Base-by-base conservation (phyloP, 30 jellyfish, hydroid and myxozoan genomes). In the Nemopilema nomurai region DNA sequence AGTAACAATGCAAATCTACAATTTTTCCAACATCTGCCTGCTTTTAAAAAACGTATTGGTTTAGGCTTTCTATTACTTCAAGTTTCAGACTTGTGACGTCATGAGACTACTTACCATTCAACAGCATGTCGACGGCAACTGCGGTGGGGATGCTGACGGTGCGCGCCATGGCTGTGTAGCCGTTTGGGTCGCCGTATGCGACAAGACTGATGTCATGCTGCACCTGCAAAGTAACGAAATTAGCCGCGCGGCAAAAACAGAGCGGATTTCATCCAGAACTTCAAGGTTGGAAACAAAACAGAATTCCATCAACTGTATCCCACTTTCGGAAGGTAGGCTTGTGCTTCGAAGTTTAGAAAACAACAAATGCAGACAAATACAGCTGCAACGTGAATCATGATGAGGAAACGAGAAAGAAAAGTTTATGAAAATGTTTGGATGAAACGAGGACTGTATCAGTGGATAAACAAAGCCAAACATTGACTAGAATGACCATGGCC, bases 101-200 rank as follows among this genome's bases (percentile, higher is more conserved):
- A 41, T 3, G 9, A 41, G 57, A 3, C 13, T 16, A 27, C 96
- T 64, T 85, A 94, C 99, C 99, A 62, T 89, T 95, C 28, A 94
- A 80, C 0, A 94, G 57, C 97, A 94, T 89, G 25, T 90, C 89
- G 1, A 95, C 92, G 1, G 99, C 99, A 51, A 94, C 89, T 1
- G 97, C 99, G 4, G 97, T 85, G 17, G 99, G 99, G 29, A 88
- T 71, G 67, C 97, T 80, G 49, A 94, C 99, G 0, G 99, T 89
- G 52, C 92, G 51, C 16, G 99, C 97, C 99, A 94, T 94, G 18
- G 99, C 99, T 21, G 97, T 89, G 80, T 85, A 76, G 18, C 99
- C 99, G 20, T 89, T 81, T 4, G 99, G 99, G 76, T 89, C 92
- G 16, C 99, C 99, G 79, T 94, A 94, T 25, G 96, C 96, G 8